Evolutionary conservation across 2,797 vertebrate species (phyloP).

Genomic region (Myotis vivesi): DNA sequence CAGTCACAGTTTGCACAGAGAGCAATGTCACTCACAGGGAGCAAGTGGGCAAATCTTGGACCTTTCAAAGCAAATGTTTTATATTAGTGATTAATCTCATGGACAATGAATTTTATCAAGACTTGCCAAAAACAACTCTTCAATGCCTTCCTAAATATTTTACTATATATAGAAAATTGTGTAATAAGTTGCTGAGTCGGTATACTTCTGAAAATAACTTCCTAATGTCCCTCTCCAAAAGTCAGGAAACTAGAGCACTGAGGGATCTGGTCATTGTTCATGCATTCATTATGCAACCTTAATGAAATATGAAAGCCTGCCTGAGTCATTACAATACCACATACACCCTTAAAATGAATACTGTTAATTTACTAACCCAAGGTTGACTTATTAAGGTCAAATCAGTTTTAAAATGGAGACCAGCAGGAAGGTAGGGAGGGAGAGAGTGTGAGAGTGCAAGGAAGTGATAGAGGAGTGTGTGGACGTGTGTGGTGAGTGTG

Average conservation of each 20-base stretch:
- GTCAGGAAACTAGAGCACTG: not conserved
- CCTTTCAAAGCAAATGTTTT: conserved; percentile 32
- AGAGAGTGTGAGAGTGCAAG: too few species aligned
- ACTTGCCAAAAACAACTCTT: not conserved
- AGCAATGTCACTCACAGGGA: not conserved
- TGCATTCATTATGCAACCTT: conserved; percentile 13
- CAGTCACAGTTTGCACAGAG: not conserved
- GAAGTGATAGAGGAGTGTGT: too few species aligned
- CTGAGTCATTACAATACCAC: not conserved
- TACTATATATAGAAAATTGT: not conserved
- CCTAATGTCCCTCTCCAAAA: not conserved
- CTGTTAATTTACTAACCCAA: conserved; percentile 22
- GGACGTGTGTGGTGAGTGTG: too few species aligned
- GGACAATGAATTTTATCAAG: not conserved
- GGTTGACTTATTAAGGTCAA: not conserved
- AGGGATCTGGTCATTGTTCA: not conserved
- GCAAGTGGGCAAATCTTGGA: not conserved
- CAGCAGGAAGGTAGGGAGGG: too few species aligned
- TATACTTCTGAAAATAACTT: conserved; percentile 28
- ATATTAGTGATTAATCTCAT: not conserved
- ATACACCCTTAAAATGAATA: not conserved
- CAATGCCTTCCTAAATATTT: conserved; percentile 17
- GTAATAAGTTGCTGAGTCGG: not conserved
- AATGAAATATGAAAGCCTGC: not conserved
- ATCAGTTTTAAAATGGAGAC: too few species aligned